phyloP scores from a whole-genome alignment of 2,888 invertebrate genomes.

The Sarcophaga rosellei region DNA sequence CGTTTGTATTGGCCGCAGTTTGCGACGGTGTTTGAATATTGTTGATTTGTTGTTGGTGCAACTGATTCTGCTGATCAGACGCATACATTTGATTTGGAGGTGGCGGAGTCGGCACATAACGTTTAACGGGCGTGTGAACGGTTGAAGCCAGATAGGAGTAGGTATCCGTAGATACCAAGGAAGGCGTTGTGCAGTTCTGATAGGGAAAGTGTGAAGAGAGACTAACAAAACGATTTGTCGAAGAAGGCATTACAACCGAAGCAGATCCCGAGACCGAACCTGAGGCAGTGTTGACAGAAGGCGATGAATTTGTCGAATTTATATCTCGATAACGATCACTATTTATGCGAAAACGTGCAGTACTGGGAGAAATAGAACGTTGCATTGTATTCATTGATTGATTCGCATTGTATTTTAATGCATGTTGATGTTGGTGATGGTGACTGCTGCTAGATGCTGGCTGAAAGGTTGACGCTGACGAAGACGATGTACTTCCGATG shows the following conservation, averaged over 20 bases:
- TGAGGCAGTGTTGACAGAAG: conserved; percentile 61
- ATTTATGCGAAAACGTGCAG: conserved; percentile 75
- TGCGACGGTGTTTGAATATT: conserved; percentile 54
- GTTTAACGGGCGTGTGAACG: conserved; percentile 81
- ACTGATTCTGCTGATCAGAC: conserved; percentile 41
- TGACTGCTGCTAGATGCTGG: conserved; percentile 6
- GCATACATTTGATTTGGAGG: conserved; percentile 74
- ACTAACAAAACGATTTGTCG: conserved; percentile 70
- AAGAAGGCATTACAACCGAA: conserved; percentile 51
- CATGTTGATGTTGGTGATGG: conserved; percentile 25
- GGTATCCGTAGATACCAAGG: conserved; percentile 76
- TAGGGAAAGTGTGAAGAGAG: conserved; percentile 74
- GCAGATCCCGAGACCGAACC: conserved; percentile 18
- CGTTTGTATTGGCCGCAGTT: conserved; percentile 60
- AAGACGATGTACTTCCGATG: conserved; percentile 53
- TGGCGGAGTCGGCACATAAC: conserved; percentile 81
- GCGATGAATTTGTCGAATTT: conserved; percentile 47
- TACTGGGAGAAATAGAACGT: conserved; percentile 78
- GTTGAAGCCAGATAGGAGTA: conserved; percentile 80
- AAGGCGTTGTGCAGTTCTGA: conserved; percentile 72
- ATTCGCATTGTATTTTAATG: conserved; percentile 43
- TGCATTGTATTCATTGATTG: conserved; percentile 66
- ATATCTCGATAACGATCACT: conserved; percentile 78
- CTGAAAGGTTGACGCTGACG: conserved; percentile 43
- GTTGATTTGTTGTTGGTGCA: conserved; percentile 50